Base-by-base conservation (phyloP, 2,113 vertebrate species). In the Hippopotamus amphibius region DNA sequence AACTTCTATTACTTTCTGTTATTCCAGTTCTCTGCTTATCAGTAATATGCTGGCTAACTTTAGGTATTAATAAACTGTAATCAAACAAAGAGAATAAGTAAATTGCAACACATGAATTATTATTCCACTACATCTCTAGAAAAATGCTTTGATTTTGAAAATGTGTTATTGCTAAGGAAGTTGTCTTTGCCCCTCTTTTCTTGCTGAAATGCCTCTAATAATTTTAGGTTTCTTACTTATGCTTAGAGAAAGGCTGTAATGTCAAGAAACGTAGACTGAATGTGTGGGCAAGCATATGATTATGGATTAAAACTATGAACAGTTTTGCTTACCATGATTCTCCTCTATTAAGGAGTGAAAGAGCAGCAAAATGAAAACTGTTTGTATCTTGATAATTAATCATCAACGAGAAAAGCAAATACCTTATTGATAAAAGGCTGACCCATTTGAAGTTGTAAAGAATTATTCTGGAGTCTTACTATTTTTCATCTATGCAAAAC, bases 1-100 rank as follows among this genome's bases (percentile, higher is more conserved):
- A 91, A 81, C 7, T 96, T 96, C 33, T 71, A 55, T 83, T 92
- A 74, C 11, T 96, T 85, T 94, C 14, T 63, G 30, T 57, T 90
- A 86, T 79, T 30, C 1, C 13, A 71, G 1, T 86, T 8, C 14
- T 95, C 4, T 89, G 19, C 28, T 89, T 88, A 89, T 71, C 2
- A 89, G 8, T 10, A 93, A 43, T 61, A 65, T 24, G 28, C 12
- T 85, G 22, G 13, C 5, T 76, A 89, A 72, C n/a, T 95, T 90
- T 80, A 21, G 13, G 8, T 69, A 46, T 95, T 92, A 74, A 89
- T 83, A 94, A 69, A 61, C 50, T 50, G 55, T 77, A 82, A 82
- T 85, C 21, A 96, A 89, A 92, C 88, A 88, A 41, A 76, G 14
- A 68, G 41, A 85, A 71, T 7, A 82, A 10, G 17, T 65, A 95